Conservation (phyloP, 2,888 invertebrate genomes). For the Lasioglossum vierecki region DNA sequence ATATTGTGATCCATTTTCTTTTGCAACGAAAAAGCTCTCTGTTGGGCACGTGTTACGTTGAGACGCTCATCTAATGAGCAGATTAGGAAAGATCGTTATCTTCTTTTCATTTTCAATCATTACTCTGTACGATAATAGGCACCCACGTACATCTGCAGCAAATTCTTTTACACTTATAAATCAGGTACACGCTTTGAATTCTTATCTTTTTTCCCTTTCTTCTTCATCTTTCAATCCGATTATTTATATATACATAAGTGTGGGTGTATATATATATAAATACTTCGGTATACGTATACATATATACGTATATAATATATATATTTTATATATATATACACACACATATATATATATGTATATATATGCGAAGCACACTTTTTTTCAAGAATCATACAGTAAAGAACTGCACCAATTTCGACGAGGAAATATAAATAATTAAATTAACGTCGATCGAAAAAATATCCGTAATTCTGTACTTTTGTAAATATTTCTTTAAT, state of each 20-base stretch:
- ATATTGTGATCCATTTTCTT: neutral
- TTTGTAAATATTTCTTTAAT: constrained; percentile 79
- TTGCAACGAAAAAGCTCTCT: constrained; percentile 31
- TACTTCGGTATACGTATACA: neutral
- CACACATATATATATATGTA: neutral
- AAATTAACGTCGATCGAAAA: constrained; percentile 75
- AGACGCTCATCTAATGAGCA: constrained; percentile 50
- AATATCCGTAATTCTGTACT: constrained; percentile 74
- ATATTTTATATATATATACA: constrained; percentile 18
- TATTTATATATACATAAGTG: constrained; percentile 28
- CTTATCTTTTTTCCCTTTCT: constrained; percentile 36
- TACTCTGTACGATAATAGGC: constrained; percentile 68
- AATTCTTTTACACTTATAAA: constrained; percentile 77
- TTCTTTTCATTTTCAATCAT: constrained; percentile 38
- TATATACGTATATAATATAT: constrained; percentile 27
- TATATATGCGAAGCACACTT: constrained; percentile 62
- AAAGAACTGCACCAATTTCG: constrained; percentile 65
- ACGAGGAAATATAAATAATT: constrained; percentile 71
- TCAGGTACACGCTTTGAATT: constrained; percentile 79
- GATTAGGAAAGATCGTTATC: constrained; percentile 51
- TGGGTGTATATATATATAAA: constrained; percentile 18
- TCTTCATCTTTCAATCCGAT: constrained; percentile 56
- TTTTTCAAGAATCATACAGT: constrained; percentile 53
- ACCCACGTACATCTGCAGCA: constrained; percentile 71
- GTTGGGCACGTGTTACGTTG: constrained; percentile 43